Evolutionary conservation across 2,797 vertebrate species (phyloP).

Genomic region (Lagorchestes hirsutus): DNA sequence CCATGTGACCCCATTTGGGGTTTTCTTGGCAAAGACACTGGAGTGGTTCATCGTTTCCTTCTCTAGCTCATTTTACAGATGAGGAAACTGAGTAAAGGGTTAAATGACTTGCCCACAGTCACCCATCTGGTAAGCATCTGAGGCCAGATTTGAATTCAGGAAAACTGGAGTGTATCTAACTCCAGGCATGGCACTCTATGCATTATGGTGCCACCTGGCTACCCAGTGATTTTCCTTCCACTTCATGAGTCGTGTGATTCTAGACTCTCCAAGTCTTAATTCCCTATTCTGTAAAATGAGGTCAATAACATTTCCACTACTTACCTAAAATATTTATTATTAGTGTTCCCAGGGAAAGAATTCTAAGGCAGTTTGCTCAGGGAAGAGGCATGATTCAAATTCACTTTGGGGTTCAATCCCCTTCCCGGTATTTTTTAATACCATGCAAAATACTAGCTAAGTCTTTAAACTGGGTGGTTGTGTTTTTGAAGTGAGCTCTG

Average conservation of each 20-base stretch:
- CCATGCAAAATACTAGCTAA: background rate
- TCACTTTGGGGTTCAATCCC: constrained; percentile 1
- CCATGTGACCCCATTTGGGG: too few relatives aligned
- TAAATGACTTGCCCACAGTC: background rate
- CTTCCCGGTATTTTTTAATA: constrained; percentile 21
- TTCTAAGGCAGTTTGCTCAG: background rate
- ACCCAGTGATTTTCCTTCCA: too few relatives aligned
- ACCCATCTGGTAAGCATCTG: background rate
- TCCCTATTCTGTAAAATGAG: background rate
- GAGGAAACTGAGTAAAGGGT: background rate
- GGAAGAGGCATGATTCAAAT: background rate
- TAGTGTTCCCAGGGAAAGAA: background rate
- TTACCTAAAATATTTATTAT: background rate
- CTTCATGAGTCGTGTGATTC: background rate
- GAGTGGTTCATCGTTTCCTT: background rate
- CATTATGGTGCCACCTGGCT: background rate
- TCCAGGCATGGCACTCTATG: background rate
- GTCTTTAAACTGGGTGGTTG: background rate
- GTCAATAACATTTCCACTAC: background rate
- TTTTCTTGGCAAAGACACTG: background rate
- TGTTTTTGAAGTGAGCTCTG: background rate
- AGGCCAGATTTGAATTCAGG: background rate
- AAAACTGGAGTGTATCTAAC: background rate
- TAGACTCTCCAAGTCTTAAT: background rate
- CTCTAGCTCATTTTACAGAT: background rate